These are phyloP conservation scores for Ormyrus thymus DNA, from an alignment of 2,888 invertebrate genomes.

Conservation along the genomic window DNA sequence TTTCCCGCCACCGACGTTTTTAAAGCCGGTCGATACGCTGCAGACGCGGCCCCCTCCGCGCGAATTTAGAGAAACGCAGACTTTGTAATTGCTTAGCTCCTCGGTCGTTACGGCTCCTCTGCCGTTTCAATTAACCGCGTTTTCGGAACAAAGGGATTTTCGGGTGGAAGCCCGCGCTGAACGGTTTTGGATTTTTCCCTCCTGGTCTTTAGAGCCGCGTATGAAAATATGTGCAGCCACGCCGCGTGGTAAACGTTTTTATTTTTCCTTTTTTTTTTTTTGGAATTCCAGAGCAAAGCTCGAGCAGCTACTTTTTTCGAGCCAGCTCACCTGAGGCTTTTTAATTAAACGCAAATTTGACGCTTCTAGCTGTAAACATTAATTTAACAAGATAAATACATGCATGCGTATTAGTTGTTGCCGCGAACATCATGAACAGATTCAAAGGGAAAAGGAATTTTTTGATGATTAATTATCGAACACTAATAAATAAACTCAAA, in stretches of 20 bases:
- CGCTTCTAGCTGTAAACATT: not conserved
- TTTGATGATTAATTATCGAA: too few relatives aligned
- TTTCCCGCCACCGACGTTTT: not conserved
- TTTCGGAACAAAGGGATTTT: too few relatives aligned
- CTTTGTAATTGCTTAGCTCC: constrained; percentile 34
- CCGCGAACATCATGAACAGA: too few relatives aligned
- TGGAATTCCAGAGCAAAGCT: not conserved
- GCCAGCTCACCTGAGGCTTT: not conserved
- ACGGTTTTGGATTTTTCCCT: too few relatives aligned
- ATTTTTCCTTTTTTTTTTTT: not conserved
- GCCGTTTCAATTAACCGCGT: too few relatives aligned
- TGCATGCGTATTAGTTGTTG: too few relatives aligned
- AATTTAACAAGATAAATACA: not conserved
- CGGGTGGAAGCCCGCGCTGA: too few relatives aligned
- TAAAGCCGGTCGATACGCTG: not conserved
- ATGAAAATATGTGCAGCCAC: too few relatives aligned
- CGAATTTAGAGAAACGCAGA: not conserved
- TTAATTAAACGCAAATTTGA: not conserved
- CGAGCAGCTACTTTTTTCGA: not conserved
- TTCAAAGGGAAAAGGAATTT: too few relatives aligned
- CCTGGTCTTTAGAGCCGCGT: too few relatives aligned
- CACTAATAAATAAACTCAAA: too few relatives aligned
- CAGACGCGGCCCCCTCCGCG: not conserved
- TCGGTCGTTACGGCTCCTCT: not conserved
- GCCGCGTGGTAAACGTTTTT: not conserved